Evolutionary conservation across 2,113 vertebrate genomes (phyloP), one percentile per base, ranked within the genome.

Genomic region (Chionomys nivalis): DNA sequence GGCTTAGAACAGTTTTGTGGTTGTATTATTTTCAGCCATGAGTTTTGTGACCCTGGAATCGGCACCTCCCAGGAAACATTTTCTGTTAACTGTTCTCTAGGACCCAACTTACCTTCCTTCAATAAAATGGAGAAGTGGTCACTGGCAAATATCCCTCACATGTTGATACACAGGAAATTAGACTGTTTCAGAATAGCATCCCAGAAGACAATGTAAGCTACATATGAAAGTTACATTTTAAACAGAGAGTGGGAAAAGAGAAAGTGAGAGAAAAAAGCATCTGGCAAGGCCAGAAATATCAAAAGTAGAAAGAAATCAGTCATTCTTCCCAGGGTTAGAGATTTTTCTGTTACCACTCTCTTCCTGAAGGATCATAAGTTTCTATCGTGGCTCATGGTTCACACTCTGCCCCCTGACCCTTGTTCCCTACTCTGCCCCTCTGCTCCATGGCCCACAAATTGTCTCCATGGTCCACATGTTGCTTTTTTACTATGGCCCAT

Each of bases 1-100:
- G 93, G 97, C 87, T 96, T 95, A 94, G 58, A 6, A 93, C 83
- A 87, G 77, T 70, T 98, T 94, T 94, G 55, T 96, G 87, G 52
- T 79, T 96, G 33, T 75, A 65, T 95, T 91, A 75, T 94, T 75
- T 95, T 76, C 96, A 58, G 13, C 87, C 90, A 24, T 95, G 95
- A 91, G 81, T 97, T 87, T 47, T 73, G 92, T 82, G 85, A 76
- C 55, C 87, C 68, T 91, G 24, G 6, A 17, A 63, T 13, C 6
- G n/a, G n/a, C 33, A 93, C 44, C 44, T 92, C 28, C 0, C 66
- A 42, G 19, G 58, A 94, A 58, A 1, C 5, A 76, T 11, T 52
- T 1, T 94, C 36, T 3, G 83, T 88, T 85, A 94, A 0, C 70
- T 44, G 4, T 75, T 72, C 36, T 89, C 58, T 75, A 66, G 36